Evolutionary conservation across 2,797 vertebrate species (phyloP).

Genomic region (Falco rusticolus): DNA sequence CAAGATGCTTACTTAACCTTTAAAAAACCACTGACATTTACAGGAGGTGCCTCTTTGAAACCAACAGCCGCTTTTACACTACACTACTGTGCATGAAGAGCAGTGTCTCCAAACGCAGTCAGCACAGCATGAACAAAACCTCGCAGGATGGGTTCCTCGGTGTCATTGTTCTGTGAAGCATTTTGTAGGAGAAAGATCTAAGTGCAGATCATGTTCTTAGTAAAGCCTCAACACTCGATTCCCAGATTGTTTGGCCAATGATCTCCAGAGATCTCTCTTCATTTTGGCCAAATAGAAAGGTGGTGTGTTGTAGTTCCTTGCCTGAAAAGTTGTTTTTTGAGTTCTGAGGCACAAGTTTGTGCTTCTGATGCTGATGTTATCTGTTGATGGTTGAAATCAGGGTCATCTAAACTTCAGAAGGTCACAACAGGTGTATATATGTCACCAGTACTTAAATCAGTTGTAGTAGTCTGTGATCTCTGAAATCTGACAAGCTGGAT

Average conservation of each 20-base stretch:
- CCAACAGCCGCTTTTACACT: background rate
- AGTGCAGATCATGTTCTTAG: background rate
- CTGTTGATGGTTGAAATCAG: rapidly evolving
- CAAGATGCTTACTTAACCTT: slow-evolving; percentile 76
- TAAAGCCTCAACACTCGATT: background rate
- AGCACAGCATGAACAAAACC: background rate
- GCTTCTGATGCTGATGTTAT: background rate
- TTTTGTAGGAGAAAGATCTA: background rate
- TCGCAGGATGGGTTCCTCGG: rapidly evolving
- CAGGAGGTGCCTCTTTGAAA: slow-evolving; percentile 54
- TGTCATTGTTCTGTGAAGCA: rapidly evolving
- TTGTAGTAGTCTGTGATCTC: background rate
- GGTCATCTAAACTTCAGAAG: background rate
- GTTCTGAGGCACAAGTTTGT: background rate
- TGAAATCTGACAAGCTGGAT: background rate
- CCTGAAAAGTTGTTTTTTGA: background rate
- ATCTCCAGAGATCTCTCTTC: background rate
- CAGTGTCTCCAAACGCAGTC: background rate
- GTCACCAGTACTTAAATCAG: background rate
- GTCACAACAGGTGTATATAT: rapidly evolving
- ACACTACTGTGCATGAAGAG: rapidly evolving
- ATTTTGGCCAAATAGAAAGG: rapidly evolving
- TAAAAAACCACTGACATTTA: slow-evolving; percentile 68
- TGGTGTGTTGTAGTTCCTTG: background rate
- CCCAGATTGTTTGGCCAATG: background rate